A percentile compares a stretch with the other conserved stretches of the same genome.
Evolutionary conservation across 2,888 invertebrate genomes (phyloP).

Genomic region (Cephus runcator): DNA sequence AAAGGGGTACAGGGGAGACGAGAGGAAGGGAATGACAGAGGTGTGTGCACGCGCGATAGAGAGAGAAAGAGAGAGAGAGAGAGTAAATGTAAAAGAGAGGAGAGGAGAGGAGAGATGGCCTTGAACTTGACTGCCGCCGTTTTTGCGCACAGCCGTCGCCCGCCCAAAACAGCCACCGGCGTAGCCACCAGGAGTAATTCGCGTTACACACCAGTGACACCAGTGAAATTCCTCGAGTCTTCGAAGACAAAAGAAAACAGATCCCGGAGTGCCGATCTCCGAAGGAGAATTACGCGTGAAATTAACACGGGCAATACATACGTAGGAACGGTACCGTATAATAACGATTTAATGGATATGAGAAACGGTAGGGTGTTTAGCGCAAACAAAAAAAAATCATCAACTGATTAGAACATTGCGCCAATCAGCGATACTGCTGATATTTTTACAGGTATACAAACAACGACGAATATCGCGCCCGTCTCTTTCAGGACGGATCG

Average conservation of each 20-base stretch:
- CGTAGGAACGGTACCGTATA: not conserved
- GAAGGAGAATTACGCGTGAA: not conserved
- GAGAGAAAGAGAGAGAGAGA: constrained; percentile 16
- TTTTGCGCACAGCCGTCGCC: constrained; percentile 52
- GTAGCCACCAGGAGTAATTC: constrained; percentile 29
- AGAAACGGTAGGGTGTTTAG: not conserved
- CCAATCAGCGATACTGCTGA: not conserved
- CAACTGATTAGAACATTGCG: not conserved
- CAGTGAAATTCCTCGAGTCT: not conserved
- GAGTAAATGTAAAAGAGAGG: constrained; percentile 18
- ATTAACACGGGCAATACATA: not conserved
- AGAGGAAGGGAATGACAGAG: not conserved
- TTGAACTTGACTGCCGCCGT: constrained; percentile 60
- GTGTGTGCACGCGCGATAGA: constrained; percentile 9
- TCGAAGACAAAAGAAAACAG: not conserved
- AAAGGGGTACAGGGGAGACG: not conserved
- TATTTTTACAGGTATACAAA: not conserved
- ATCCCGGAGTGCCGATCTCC: not conserved
- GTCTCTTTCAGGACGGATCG: not conserved
- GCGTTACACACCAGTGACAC: not conserved
- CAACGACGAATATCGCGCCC: not conserved
- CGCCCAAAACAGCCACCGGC: constrained; percentile 51
- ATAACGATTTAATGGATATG: not conserved
- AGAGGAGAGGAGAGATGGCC: constrained; percentile 39
- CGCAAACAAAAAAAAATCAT: not conserved